These are phyloP conservation scores for Phorcus lineatus DNA, from an alignment of 2,888 invertebrate species.

Conservation along the genomic window DNA sequence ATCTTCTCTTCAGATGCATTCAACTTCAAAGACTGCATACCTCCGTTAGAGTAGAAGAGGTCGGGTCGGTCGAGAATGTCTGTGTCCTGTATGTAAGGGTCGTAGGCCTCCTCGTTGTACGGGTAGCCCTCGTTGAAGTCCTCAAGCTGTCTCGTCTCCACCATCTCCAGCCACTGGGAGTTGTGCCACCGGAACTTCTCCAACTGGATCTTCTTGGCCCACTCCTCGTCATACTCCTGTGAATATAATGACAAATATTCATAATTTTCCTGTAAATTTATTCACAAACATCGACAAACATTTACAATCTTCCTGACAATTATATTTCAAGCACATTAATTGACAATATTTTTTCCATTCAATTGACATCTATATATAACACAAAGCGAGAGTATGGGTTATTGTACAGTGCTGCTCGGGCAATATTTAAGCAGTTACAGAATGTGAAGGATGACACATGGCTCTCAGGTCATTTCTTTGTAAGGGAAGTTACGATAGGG, in stretches of 20 bases:
- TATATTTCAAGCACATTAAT: too few relatives aligned
- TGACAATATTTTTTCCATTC: too few relatives aligned
- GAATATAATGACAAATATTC: neutral
- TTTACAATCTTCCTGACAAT: too few relatives aligned
- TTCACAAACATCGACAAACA: neutral
- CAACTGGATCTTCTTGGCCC: constrained; percentile 93
- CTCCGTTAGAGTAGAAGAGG: constrained; percentile 68
- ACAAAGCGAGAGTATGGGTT: too few relatives aligned
- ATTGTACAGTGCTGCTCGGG: too few relatives aligned
- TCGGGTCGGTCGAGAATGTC: constrained; percentile 74
- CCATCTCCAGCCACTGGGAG: constrained; percentile 98
- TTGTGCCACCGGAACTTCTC: constrained; percentile 99
- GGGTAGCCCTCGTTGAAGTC: constrained; percentile 69
- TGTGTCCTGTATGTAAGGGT: constrained; percentile 73
- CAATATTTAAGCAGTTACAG: too few relatives aligned
- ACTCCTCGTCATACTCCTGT: constrained; percentile 87
- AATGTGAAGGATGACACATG: too few relatives aligned
- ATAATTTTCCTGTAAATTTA: neutral
- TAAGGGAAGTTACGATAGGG: too few relatives aligned
- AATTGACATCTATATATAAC: too few relatives aligned
- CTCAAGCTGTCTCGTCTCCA: constrained; percentile 80
- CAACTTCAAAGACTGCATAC: neutral
- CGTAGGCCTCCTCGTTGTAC: constrained; percentile 69
- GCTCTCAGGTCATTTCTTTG: too few relatives aligned
- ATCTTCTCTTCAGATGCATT: too few relatives aligned